These are phyloP conservation scores for Platalea minor DNA, from an alignment of 2,797 vertebrate species.

Conservation along the genomic window DNA sequence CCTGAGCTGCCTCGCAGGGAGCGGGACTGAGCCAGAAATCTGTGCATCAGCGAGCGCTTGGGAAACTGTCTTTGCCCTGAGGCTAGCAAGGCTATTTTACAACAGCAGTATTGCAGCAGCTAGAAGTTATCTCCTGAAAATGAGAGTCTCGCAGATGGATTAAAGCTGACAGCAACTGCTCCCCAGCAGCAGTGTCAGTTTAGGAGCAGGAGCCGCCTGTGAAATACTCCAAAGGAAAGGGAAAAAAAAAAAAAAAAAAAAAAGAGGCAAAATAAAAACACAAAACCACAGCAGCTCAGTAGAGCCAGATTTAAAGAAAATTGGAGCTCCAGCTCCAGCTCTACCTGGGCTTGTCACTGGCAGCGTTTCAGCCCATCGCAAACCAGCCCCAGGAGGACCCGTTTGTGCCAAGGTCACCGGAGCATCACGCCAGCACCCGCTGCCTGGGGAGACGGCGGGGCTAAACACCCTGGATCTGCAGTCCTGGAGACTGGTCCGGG, in stretches of 20 bases:
- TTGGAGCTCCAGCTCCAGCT: accelerated
- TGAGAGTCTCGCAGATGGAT: not conserved
- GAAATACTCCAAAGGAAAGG: not conserved
- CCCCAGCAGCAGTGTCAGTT: not conserved
- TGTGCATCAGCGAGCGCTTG: accelerated
- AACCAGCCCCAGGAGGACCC: not conserved
- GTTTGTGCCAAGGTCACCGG: not conserved
- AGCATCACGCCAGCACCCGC: not conserved
- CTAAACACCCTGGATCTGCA: accelerated
- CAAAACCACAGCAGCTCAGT: not conserved
- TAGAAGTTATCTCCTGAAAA: not conserved
- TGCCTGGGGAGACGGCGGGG: accelerated
- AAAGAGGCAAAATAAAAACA: not conserved
- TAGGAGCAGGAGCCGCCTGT: not conserved
- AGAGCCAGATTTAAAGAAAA: not conserved
- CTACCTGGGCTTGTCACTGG: accelerated
- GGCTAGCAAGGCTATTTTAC: not conserved
- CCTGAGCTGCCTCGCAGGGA: not conserved
- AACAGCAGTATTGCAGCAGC: not conserved
- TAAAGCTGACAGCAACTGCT: not conserved
- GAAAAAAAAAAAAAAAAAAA: too few species aligned
- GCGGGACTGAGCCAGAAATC: accelerated
- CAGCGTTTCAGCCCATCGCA: not conserved
- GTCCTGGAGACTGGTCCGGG: accelerated
- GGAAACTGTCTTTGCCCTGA: not conserved